These are phyloP conservation scores for Hyperoodon ampullatus DNA, from an alignment of 2,113 vertebrate species.

Conservation along the genomic window DNA sequence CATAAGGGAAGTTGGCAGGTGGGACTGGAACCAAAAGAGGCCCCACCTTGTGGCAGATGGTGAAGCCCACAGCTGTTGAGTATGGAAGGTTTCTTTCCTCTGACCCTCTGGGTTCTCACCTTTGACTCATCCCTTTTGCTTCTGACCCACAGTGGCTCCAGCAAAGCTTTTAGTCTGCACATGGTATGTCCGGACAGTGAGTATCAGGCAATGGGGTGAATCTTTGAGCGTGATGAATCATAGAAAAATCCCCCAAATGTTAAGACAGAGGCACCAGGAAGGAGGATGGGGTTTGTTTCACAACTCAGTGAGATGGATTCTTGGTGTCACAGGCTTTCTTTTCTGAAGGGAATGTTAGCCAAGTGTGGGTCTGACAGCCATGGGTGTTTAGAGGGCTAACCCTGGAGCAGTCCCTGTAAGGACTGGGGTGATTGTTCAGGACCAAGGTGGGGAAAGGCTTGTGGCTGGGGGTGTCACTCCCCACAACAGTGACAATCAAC, in stretches of 20 bases:
- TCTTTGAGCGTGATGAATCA: neutral
- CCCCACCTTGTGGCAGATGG: neutral
- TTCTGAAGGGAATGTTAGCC: neutral
- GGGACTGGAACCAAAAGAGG: neutral
- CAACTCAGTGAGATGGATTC: neutral
- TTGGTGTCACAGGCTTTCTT: neutral
- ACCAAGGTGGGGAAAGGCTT: too few relatives aligned
- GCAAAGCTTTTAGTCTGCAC: neutral
- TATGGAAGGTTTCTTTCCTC: neutral
- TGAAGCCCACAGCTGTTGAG: neutral
- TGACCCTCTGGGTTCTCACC: neutral
- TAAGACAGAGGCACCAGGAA: neutral
- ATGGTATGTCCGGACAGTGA: neutral
- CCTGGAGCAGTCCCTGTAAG: neutral
- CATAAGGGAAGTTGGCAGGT: conserved; percentile 6
- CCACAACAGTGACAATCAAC: neutral
- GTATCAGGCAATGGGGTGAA: neutral
- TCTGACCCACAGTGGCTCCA: neutral
- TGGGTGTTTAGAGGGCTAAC: neutral
- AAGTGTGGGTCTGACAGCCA: neutral
- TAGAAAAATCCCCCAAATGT: neutral
- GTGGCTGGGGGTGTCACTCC: neutral
- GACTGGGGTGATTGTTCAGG: neutral
- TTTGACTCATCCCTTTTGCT: neutral
- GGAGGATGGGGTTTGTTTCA: neutral